Conservation (phyloP, 1,140 invertebrate species). For the Teleogryllus occipitalis region DNA sequence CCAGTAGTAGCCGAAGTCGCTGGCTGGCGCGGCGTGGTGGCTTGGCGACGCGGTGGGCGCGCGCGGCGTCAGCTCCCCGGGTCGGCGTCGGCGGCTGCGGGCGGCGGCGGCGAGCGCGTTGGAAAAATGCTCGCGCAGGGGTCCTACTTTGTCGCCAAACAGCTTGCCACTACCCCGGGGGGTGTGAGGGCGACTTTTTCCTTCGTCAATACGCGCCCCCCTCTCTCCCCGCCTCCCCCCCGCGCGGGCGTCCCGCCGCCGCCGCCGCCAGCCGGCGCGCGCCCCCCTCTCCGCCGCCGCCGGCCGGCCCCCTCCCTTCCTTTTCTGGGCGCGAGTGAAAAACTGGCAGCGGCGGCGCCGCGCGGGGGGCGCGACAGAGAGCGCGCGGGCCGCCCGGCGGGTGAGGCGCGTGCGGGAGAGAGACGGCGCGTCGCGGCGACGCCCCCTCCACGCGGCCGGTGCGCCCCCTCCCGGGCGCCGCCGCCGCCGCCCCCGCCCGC, state of each 20-base stretch:
- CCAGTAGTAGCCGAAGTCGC: neutral
- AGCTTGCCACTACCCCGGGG: slow-evolving; percentile 25
- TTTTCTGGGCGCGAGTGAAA: slow-evolving; percentile 7
- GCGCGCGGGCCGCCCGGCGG: neutral
- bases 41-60: neutral
- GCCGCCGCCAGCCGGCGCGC: neutral
- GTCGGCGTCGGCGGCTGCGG: neutral
- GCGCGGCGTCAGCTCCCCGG: too few relatives aligned
- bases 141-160: slow-evolving; percentile 22
- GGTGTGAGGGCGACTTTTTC: slow-evolving; percentile 26
- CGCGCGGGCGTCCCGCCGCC: neutral
- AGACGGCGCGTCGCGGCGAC: slow-evolving; percentile 24
- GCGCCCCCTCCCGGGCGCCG: neutral
- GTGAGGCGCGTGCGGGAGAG: neutral
- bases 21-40: neutral
- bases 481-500: slow-evolving; percentile 10
- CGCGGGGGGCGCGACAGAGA: slow-evolving; percentile 18
- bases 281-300: slow-evolving; percentile 20
- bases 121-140: neutral
- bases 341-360: neutral
- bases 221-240: slow-evolving; percentile 8
- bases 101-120: neutral
- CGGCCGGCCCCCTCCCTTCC: slow-evolving; percentile 23
- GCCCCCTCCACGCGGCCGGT: slow-evolving; percentile 15
- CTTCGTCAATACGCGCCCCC: slow-evolving; percentile 15